phyloP scores from a whole-genome alignment of 2,797 vertebrate genomes.

The Peromyscus melanophrys region DNA sequence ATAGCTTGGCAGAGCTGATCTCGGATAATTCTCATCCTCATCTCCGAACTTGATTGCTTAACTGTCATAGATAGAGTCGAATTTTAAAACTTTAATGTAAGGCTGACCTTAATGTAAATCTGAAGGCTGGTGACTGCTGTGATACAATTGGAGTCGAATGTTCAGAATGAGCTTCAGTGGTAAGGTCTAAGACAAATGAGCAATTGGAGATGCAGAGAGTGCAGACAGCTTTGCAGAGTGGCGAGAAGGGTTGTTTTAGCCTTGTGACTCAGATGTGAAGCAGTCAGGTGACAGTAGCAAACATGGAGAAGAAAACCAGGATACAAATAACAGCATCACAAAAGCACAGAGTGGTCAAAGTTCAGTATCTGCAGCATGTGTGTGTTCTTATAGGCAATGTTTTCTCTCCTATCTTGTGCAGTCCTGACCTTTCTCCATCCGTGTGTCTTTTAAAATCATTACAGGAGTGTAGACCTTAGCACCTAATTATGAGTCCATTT shows the following conservation, averaged over 20 bases:
- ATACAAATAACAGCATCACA: not conserved
- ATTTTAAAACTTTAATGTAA: not conserved
- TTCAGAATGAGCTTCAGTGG: not conserved
- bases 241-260: not conserved
- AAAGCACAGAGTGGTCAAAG: not conserved
- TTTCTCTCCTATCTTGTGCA: not conserved
- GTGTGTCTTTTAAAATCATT: slow-evolving; percentile 65
- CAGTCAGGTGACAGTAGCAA: not conserved
- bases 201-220: not conserved
- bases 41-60: not conserved
- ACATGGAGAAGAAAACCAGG: not conserved
- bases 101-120: not conserved
- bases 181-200: not conserved
- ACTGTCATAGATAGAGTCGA: not conserved
- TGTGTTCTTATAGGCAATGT: not conserved
- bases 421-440: slow-evolving; percentile 52
- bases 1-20: not conserved
- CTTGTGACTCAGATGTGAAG: not conserved
- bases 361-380: not conserved
- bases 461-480: slow-evolving; percentile 65
- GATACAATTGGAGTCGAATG: not conserved
- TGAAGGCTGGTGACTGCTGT: not conserved
- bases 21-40: not conserved
- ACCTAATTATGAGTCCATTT: slow-evolving; percentile 63
- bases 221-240: not conserved